A percentile compares a stretch with the other conserved stretches of the same genome.
phyloP scores from a whole-genome alignment of 2,888 invertebrate genomes.

The Ernsta delagoae region DNA sequence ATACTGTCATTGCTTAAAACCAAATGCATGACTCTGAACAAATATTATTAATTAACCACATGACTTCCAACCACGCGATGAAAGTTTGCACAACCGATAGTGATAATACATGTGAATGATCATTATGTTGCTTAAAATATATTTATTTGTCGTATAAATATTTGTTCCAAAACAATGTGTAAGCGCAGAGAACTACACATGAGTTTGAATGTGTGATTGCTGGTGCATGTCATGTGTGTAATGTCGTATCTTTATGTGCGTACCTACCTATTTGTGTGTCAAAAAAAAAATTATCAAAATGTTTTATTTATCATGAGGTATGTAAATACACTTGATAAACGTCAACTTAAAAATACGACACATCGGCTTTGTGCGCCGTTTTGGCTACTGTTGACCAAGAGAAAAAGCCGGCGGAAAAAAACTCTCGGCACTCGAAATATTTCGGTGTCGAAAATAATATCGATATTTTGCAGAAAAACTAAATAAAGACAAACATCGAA shows the following conservation, averaged over 20 bases:
- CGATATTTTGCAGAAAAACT: no score
- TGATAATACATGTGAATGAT: conserved; percentile 41
- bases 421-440: no score
- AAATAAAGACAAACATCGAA: no score
- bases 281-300: no score
- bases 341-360: no score
- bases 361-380: no score
- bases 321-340: no score
- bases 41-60: conserved; percentile 62
- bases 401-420: no score
- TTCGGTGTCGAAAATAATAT: no score
- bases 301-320: no score
- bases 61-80: conserved; percentile 51
- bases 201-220: not conserved
- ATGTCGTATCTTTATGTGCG: not conserved
- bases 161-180: conserved; percentile 31
- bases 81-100: conserved; percentile 52
- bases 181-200: not conserved
- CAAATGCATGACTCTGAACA: conserved; percentile 57
- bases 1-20: conserved; percentile 36
- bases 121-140: conserved; percentile 35
- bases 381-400: no score
- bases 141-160: conserved; percentile 42
- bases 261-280: not conserved
- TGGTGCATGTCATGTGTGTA: not conserved